phyloP scores from a whole-genome alignment of 2,113 vertebrate genomes.

The Syngnathus typhle region DNA sequence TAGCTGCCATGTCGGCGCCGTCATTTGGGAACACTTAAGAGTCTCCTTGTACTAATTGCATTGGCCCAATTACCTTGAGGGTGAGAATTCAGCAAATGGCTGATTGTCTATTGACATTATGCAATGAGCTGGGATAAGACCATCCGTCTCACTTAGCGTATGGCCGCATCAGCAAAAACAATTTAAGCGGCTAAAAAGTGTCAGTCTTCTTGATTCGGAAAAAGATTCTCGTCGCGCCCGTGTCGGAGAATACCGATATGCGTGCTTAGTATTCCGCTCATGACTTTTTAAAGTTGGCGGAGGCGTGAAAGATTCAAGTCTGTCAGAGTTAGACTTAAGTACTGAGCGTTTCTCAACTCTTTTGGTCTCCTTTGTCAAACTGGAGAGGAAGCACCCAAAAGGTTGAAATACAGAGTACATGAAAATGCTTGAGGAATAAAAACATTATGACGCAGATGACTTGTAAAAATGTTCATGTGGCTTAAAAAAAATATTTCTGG shows the following conservation, averaged over 20 bases:
- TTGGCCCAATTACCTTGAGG: conserved; percentile 67
- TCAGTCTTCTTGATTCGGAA: conserved; percentile 22
- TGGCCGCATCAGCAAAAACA: conserved; percentile 44
- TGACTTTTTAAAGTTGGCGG: conserved; percentile 48
- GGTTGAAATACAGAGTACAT: conserved; percentile 22
- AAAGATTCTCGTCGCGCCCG: conserved; percentile 10
- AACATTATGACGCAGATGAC: not conserved
- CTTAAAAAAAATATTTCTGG: too few relatives aligned
- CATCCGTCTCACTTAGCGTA: conserved; percentile 57
- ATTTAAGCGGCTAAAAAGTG: conserved; percentile 37
- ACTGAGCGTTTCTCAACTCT: not conserved
- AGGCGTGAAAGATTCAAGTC: conserved; percentile 44
- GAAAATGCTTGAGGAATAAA: conserved; percentile 14
- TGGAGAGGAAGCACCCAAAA: conserved; percentile 24
- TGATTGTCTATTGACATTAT: conserved; percentile 76
- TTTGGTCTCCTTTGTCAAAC: conserved; percentile 15
- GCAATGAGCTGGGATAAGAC: conserved; percentile 63
- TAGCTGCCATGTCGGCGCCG: conserved; percentile 38
- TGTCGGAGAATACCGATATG: conserved; percentile 22
- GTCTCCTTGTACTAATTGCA: conserved; percentile 64
- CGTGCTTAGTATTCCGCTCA: conserved; percentile 46
- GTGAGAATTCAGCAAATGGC: conserved; percentile 57
- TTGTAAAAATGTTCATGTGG: not conserved
- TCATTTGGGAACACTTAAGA: conserved; percentile 68
- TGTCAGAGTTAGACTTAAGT: conserved; percentile 33